Conservation (phyloP, 1,140 invertebrate genomes). For the Anthonomus grandis region DNA sequence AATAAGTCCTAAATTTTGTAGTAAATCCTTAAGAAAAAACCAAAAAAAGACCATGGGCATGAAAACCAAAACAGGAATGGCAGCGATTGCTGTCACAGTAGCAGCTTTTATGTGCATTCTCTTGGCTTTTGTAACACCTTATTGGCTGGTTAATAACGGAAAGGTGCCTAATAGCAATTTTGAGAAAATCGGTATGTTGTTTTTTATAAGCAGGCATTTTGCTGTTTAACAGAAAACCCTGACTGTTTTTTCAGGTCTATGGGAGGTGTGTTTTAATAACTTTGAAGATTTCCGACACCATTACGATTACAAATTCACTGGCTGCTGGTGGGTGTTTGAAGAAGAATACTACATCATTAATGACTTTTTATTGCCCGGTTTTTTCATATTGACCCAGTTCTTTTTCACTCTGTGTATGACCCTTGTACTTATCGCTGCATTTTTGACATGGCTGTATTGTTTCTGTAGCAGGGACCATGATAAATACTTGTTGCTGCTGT, state of each 20-base stretch:
- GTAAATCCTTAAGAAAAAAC: no score
- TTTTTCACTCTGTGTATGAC: slow-evolving; percentile 86
- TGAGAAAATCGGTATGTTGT: slow-evolving; percentile 68
- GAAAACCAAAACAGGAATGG: slow-evolving; percentile 67
- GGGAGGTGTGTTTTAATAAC: slow-evolving; percentile 86
- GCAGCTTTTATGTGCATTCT: slow-evolving; percentile 73
- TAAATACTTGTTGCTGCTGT: slow-evolving; percentile 68
- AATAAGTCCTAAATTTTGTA: no score
- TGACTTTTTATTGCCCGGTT: slow-evolving; percentile 77
- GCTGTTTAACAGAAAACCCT: background rate
- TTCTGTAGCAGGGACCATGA: slow-evolving; percentile 76
- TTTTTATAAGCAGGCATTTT: background rate
- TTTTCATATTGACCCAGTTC: slow-evolving; percentile 90
- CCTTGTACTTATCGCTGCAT: slow-evolving; percentile 67
- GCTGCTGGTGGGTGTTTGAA: slow-evolving; percentile 91
- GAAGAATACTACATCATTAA: slow-evolving; percentile 90
- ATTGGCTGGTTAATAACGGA: slow-evolving; percentile 88
- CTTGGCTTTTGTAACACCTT: slow-evolving; percentile 86
- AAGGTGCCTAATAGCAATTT: slow-evolving; percentile 76
- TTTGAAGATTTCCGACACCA: slow-evolving; percentile 78
- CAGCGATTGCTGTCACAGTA: slow-evolving; percentile 63
- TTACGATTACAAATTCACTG: slow-evolving; percentile 73
- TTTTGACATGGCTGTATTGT: slow-evolving; percentile 69
- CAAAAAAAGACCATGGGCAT: slow-evolving; percentile 48
- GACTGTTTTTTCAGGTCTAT: slow-evolving; percentile 68